phyloP scores from a whole-genome alignment of 2,888 invertebrate species.

The Anorthoa munda region DNA sequence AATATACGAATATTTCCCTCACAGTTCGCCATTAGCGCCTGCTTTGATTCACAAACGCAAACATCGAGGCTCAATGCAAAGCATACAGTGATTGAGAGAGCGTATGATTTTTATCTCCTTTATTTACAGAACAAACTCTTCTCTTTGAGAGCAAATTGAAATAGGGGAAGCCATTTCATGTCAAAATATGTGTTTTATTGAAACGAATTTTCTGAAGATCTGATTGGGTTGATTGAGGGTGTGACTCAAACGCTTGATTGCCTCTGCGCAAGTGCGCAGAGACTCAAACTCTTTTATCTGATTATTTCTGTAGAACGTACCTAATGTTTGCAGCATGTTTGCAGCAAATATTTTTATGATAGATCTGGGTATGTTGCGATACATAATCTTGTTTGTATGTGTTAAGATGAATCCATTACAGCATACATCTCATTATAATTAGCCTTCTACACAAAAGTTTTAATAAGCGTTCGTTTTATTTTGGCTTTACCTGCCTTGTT shows the following conservation, averaged over 20 bases:
- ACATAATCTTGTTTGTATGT: no score
- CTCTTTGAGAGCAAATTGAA: conserved; percentile 48
- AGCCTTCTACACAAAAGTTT: no score
- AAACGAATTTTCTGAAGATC: neutral
- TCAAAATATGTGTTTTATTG: conserved; percentile 22
- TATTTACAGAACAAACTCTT: conserved; percentile 66
- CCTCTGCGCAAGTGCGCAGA: neutral
- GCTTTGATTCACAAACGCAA: conserved; percentile 44
- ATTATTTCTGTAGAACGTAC: neutral
- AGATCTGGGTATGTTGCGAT: no score
- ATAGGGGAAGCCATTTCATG: conserved; percentile 35
- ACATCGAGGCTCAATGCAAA: conserved; percentile 21
- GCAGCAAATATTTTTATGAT: no score
- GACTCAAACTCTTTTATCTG: neutral
- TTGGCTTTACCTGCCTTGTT: no score
- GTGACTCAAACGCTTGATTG: neutral
- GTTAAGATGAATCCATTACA: no score
- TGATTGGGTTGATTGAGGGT: neutral
- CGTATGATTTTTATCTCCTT: conserved; percentile 63
- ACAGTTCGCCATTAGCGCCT: conserved; percentile 9
- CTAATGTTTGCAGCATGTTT: neutral
- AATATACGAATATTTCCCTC: conserved; percentile 6
- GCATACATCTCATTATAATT: no score
- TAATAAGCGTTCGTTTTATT: no score
- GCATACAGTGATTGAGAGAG: conserved; percentile 31